These are phyloP conservation scores for Polyploca ridens DNA, from an alignment of 2,888 invertebrate genomes.

Conservation along the genomic window DNA sequence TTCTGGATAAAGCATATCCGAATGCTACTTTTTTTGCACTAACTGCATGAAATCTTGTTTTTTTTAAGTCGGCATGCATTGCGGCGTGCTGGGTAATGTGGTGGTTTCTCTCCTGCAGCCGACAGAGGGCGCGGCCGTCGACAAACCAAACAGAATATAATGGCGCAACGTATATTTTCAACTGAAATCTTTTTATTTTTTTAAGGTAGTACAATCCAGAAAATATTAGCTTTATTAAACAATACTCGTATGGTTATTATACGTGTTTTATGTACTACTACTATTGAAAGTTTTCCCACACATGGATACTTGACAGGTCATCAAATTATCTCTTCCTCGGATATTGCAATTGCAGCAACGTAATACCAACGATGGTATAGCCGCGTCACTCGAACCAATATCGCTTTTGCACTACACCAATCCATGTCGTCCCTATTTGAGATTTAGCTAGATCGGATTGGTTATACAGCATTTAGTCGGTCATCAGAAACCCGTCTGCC, in stretches of 20 bases:
- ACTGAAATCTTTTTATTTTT: slow-evolving; percentile 32
- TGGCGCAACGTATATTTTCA: slow-evolving; percentile 41
- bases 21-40: slow-evolving; percentile 20
- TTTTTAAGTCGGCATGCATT: slow-evolving; percentile 22
- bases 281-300: too few relatives aligned
- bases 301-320: too few relatives aligned
- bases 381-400: background rate
- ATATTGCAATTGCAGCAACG: background rate
- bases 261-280: background rate
- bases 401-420: background rate
- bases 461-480: background rate
- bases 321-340: background rate
- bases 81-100: slow-evolving; percentile 19
- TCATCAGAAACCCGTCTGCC: background rate
- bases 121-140: slow-evolving; percentile 28
- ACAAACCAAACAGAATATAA: slow-evolving; percentile 48
- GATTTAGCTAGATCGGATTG: background rate
- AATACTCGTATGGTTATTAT: background rate
- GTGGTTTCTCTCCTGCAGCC: slow-evolving; percentile 21
- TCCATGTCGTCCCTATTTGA: background rate
- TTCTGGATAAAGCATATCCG: slow-evolving; percentile 16
- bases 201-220: background rate
- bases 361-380: background rate
- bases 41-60: slow-evolving; percentile 25
- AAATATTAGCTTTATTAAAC: background rate